These are phyloP conservation scores for Amblyjoppa proteus DNA, from an alignment of 2,888 invertebrate genomes.

Conservation along the genomic window DNA sequence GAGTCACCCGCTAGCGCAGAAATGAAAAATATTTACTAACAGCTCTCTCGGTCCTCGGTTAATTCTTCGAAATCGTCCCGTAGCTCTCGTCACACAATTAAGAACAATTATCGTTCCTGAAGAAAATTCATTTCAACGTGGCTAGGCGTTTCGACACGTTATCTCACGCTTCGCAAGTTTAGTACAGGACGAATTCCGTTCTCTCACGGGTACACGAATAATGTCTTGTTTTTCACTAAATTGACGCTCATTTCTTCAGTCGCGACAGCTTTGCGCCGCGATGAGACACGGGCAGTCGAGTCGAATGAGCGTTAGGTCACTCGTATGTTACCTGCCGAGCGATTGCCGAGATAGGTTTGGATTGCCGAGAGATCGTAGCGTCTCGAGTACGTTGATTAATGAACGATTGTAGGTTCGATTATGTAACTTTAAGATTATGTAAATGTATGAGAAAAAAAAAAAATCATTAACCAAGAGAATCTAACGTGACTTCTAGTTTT, in stretches of 20 bases:
- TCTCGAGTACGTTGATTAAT: neutral
- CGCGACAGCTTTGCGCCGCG: neutral
- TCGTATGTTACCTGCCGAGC: neutral
- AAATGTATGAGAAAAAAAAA: no score
- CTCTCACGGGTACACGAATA: conserved; percentile 1
- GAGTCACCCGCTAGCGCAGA: conserved; percentile 19
- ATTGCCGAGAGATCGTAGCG: neutral
- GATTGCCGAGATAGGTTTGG: neutral
- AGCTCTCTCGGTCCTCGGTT: neutral
- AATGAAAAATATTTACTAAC: conserved; percentile 34
- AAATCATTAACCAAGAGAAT: no score
- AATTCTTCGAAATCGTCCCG: conserved; percentile 1
- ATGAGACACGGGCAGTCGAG: neutral
- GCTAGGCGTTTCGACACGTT: conserved; percentile 21
- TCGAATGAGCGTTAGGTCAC: neutral
- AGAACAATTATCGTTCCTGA: conserved; percentile 31
- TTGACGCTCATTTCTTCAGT: neutral
- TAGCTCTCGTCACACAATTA: conserved; percentile 14
- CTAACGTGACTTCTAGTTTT: neutral
- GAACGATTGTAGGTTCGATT: neutral
- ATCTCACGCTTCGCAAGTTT: neutral
- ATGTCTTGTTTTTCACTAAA: conserved; percentile 11
- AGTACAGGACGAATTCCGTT: neutral
- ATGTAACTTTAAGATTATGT: no score
- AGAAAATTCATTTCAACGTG: conserved; percentile 41